Evolutionary conservation across 2,888 invertebrate genomes (phyloP).

Genomic region (Megamerina dolium): DNA sequence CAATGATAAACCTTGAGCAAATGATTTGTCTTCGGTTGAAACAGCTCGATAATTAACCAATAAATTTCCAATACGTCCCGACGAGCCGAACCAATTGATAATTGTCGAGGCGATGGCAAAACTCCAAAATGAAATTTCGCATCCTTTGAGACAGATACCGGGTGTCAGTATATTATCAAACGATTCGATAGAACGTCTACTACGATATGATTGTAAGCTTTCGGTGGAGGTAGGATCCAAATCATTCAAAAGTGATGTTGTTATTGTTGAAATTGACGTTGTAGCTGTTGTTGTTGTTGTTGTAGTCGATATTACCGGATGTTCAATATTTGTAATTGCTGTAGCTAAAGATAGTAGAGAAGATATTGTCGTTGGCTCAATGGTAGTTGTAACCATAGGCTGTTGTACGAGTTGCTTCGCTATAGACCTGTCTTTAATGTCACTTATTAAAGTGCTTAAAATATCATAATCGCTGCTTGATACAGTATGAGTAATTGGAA

Average conservation of each 20-base stretch:
- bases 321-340: conserved; percentile 8
- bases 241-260: neutral
- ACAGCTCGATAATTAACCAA: conserved; percentile 62
- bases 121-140: conserved; percentile 50
- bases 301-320: conserved; percentile 1
- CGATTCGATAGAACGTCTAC: conserved; percentile 16
- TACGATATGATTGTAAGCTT: neutral
- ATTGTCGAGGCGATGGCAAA: conserved; percentile 52
- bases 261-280: neutral
- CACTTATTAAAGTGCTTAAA: no score
- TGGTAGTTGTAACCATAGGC: no score
- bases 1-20: conserved; percentile 59
- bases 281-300: conserved; percentile 5
- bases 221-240: conserved; percentile 5
- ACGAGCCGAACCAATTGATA: conserved; percentile 57
- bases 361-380: conserved; percentile 10
- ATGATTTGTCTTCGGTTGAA: conserved; percentile 57
- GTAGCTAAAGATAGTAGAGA: conserved; percentile 6
- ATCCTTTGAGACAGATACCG: conserved; percentile 51
- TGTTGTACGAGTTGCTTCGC: no score
- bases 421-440: no score
- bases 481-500: no score
- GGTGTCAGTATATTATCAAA: conserved; percentile 26
- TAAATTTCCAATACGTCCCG: conserved; percentile 62
- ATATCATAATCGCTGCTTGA: no score